Base-by-base conservation (phyloP, 1,140 invertebrate species). In the Neuroterus valhalla region DNA sequence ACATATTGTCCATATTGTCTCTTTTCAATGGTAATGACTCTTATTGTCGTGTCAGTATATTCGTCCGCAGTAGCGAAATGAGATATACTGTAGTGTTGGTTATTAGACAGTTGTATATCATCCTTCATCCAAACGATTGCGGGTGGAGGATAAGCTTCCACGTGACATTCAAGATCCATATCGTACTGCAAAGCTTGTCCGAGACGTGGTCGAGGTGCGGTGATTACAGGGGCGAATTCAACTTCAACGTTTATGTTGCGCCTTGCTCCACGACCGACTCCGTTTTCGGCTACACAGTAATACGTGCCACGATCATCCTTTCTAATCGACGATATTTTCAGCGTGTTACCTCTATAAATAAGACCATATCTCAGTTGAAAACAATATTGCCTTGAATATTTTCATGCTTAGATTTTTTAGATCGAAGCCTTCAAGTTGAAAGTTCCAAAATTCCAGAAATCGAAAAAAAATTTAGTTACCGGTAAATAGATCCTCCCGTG, bases 241-340 rank as follows among this genome's bases (percentile, higher is more conserved):
- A 97, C 95, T 89, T 98, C 96, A 1, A 98, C 92, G 71, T 96
- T 96, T 77, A 98, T 96, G 82, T 97, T 97, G 80, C 96, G 91
- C 44, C 95, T 90, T 5, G 95, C 94, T 0, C 96, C 96, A 79
- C 93, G 93, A 66, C 96, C 96, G 1, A 98, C 96, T 23, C 94
- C 95, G 85, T 98, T 98, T 85, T 98, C 96, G 31, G 96, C 97
- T 14, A 98, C 95, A 82, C 97, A 98, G 86, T 97, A 98, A 88
- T 98, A 98, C 0, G 96, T 98, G 46, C 96, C 96, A 55, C 96
- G 92, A 88, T 97, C 95, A 87, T 97, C 95, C 85, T 97, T 98
- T 48, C 92, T 93, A n/a, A 96, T 94, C 0, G 91, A 81, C 31
- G 93, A 90, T 70, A 98, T 97, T 86, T 95, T 95, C 78, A 98